phyloP scores from a whole-genome alignment of 2,113 vertebrate species.

The Pseudolaguvia tuberculata region DNA sequence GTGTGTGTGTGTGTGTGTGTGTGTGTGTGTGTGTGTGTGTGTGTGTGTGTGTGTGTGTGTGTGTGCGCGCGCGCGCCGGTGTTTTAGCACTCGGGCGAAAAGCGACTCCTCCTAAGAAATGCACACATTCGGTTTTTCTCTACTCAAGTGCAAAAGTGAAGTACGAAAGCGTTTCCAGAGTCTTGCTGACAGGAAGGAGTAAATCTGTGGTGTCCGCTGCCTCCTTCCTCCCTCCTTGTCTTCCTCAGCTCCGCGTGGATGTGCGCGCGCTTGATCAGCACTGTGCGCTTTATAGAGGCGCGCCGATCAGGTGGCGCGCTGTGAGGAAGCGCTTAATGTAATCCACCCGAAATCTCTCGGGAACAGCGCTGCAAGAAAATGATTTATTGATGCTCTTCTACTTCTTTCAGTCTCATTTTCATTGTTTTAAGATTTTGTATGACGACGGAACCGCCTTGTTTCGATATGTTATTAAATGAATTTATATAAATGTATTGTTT shows the following conservation, averaged over 20 bases:
- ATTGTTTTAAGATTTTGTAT: constrained; percentile 18
- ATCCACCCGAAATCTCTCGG: constrained; percentile 76
- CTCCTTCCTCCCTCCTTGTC: constrained; percentile 37
- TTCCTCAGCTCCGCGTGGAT: constrained; percentile 44
- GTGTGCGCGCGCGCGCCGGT: too few relatives aligned
- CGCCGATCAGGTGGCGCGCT: constrained; percentile 63
- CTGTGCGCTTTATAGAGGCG: constrained; percentile 74
- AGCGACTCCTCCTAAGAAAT: constrained; percentile 22
- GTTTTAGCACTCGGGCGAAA: constrained; percentile 9
- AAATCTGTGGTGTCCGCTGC: constrained; percentile 27
- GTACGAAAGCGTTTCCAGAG: constrained; percentile 36
- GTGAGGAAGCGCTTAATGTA: constrained; percentile 76
- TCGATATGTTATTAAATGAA: constrained; percentile 59
- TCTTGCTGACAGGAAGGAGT: constrained; percentile 11
- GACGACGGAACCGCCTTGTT: constrained; percentile 56
- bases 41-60: too few relatives aligned
- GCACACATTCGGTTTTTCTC: constrained; percentile 9
- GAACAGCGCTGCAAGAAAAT: constrained; percentile 69
- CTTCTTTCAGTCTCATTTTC: constrained; percentile 51
- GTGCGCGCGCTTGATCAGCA: constrained; percentile 64
- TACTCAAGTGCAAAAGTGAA: constrained; percentile 41
- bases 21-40: too few relatives aligned
- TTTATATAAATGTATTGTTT: constrained; percentile 48
- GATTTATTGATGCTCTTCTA: constrained; percentile 77
- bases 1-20: too few relatives aligned